Base-by-base conservation (phyloP, 1,140 invertebrate species). In the Bombus waltoni region DNA sequence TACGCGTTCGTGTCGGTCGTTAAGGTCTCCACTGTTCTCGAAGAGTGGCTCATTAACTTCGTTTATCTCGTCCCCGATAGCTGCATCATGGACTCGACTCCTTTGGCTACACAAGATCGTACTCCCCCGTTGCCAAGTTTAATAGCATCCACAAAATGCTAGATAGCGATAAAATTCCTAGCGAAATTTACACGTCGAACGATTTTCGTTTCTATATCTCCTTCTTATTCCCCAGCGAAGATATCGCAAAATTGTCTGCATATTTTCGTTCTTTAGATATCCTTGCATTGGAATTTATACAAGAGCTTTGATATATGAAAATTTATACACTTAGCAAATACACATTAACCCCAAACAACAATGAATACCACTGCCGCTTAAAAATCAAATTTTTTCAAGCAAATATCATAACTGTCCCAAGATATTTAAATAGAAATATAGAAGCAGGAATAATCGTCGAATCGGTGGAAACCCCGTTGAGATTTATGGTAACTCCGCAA, bases 41-140 rank as follows among this genome's bases (percentile, higher is more conserved):
- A 78, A 81, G 75, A 89, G 68, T 74, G 76, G 87, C 82, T 89
- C 87, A 89, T 89, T 89, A 89, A 88, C 87, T 88, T 88, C 88
- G 83, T 85, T 88, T 89, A 88, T 89, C 88, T 89, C 87, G 73
- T 72, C 72, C 87, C 72, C 83, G 87, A 88, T 88, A 89, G 59
- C 35, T 65, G 47, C 42, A 85, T 80, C 82, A 38, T 72, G 59
- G 72, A 32, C 73, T 89, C 47, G 59, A 79, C 75, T 89, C 82
- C 88, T 88, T 81, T 38, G 66, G 68, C 62, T 47, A 38, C 59
- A 40, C 15, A 47, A 53, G 81, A 83, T 42, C 53, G 38, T 32
- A 15, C 15, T 32, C n/a, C 70, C 38, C 38, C 68, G 77, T 53
- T n/a, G 10, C 5, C 13, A 47, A 73, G 35, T 83, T 83, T 86